A percentile compares a stretch with the other conserved stretches of the same genome.
Conservation (phyloP, 2,888 invertebrate species). For the Lepidochitona cinerea region DNA sequence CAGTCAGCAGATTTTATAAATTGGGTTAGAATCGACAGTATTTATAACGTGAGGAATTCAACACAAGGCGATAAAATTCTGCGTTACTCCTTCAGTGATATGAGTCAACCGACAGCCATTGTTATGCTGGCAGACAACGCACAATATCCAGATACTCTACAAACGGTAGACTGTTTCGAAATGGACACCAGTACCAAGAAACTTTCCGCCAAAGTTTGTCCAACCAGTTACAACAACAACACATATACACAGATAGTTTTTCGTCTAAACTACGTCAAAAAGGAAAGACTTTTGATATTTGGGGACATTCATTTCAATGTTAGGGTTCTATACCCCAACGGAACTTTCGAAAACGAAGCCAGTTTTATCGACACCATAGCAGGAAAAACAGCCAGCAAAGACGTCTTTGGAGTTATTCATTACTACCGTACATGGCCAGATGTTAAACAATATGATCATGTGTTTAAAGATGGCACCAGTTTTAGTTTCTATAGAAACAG, state of each 20-base stretch:
- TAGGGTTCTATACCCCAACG: slow-evolving; percentile 15
- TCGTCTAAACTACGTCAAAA: slow-evolving; percentile 40
- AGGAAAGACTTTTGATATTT: slow-evolving; percentile 42
- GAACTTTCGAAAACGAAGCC: slow-evolving; percentile 4
- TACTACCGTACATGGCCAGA: slow-evolving; percentile 43
- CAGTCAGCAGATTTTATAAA: background rate
- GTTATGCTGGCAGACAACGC: background rate
- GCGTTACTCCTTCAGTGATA: background rate
- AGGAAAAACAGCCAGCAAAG: slow-evolving; percentile 9
- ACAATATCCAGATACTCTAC: slow-evolving; percentile 8
- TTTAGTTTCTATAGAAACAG: slow-evolving; percentile 20
- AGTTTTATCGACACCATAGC: slow-evolving; percentile 22
- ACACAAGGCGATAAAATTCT: background rate
- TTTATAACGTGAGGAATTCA: background rate
- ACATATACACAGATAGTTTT: background rate
- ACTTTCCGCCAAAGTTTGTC: slow-evolving; percentile 15
- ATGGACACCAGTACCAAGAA: slow-evolving; percentile 24
- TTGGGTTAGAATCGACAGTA: background rate
- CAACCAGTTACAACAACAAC: background rate
- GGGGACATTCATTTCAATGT: slow-evolving; percentile 56
- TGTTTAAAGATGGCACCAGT: background rate
- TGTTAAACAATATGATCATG: slow-evolving; percentile 23
- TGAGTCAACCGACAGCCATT: background rate
- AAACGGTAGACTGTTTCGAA: slow-evolving; percentile 40
- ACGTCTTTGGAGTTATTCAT: slow-evolving; percentile 37